Conservation (phyloP, 2,797 vertebrate genomes). For the Acanthiza pusilla region DNA sequence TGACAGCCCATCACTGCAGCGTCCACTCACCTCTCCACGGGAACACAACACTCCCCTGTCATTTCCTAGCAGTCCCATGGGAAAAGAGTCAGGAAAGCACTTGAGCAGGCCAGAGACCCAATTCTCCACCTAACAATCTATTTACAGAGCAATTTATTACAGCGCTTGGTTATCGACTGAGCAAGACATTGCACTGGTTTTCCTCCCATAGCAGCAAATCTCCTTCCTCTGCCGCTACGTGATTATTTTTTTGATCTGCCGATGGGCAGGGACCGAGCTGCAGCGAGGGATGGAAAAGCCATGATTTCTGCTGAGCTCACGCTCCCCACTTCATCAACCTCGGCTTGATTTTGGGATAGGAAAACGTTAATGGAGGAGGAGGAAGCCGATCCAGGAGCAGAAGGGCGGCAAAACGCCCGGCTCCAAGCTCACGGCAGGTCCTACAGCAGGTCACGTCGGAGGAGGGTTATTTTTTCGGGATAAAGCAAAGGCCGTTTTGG, state of each 20-base stretch:
- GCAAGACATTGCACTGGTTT: background rate
- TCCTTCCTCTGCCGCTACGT: background rate
- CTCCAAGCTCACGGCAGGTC: background rate
- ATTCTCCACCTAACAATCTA: background rate
- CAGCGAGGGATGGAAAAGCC: conserved; percentile 9
- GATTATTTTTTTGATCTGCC: background rate
- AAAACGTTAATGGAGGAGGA: background rate
- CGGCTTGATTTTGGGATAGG: background rate
- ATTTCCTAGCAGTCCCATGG: background rate
- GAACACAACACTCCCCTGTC: background rate
- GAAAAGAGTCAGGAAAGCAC: background rate
- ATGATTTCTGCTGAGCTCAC: conserved; percentile 48
- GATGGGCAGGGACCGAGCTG: background rate
- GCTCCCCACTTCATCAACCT: background rate
- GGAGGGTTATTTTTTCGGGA: background rate
- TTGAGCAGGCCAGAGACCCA: background rate
- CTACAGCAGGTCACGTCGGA: background rate
- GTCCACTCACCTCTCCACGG: background rate
- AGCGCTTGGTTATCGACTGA: background rate
- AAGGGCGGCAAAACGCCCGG: background rate
- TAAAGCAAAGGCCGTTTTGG: background rate
- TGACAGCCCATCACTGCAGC: background rate
- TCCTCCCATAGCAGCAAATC: background rate
- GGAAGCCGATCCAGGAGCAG: background rate
- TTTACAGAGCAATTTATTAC: background rate